A percentile compares a stretch with the other conserved stretches of the same genome.
Conservation (phyloP, 2,797 vertebrate species). For the Tolypeutes matacus region DNA sequence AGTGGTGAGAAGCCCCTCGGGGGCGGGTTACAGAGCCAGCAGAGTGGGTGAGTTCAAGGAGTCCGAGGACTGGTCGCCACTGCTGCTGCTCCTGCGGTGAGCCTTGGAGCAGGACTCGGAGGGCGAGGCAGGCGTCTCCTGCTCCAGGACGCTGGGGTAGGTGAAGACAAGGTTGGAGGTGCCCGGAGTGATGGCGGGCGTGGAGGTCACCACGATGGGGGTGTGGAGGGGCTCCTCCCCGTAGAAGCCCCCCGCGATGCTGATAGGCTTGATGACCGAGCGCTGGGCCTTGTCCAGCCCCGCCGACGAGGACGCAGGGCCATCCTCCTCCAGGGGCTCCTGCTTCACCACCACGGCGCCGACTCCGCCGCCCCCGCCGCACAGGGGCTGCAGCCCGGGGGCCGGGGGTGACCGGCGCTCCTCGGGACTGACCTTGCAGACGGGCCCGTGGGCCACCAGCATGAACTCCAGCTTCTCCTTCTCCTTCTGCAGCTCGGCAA, state of each 20-base stretch:
- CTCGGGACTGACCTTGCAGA: slow-evolving; percentile 96
- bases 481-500: slow-evolving; percentile 97
- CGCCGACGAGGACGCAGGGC: slow-evolving; percentile 85
- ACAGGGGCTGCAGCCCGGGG: slow-evolving; percentile 91
- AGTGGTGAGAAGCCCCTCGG: neutral
- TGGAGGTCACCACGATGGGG: slow-evolving; percentile 97
- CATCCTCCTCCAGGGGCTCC: slow-evolving; percentile 95
- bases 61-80: slow-evolving; percentile 99
- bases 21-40: slow-evolving; percentile 94
- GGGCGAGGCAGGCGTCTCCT: slow-evolving; percentile 96
- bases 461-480: slow-evolving; percentile 99
- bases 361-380: slow-evolving; percentile 86
- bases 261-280: slow-evolving; percentile 99
- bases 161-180: slow-evolving; percentile 98
- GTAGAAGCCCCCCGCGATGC: slow-evolving; percentile 93
- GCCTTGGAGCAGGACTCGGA: slow-evolving; percentile 99
- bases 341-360: slow-evolving; percentile 95
- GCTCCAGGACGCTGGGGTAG: slow-evolving; percentile 98
- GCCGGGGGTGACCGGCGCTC: slow-evolving; percentile 92
- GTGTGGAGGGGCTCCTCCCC: slow-evolving; percentile 99
- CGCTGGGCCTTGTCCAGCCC: slow-evolving; percentile 92
- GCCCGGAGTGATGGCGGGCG: slow-evolving; percentile 95
- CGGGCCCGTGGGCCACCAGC: slow-evolving; percentile 97
- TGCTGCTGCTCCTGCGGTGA: slow-evolving; percentile 99
- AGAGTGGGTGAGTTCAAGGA: slow-evolving; percentile 99